phyloP scores from a whole-genome alignment of 2,113 vertebrate species.

The Coracopsis vasa region DNA sequence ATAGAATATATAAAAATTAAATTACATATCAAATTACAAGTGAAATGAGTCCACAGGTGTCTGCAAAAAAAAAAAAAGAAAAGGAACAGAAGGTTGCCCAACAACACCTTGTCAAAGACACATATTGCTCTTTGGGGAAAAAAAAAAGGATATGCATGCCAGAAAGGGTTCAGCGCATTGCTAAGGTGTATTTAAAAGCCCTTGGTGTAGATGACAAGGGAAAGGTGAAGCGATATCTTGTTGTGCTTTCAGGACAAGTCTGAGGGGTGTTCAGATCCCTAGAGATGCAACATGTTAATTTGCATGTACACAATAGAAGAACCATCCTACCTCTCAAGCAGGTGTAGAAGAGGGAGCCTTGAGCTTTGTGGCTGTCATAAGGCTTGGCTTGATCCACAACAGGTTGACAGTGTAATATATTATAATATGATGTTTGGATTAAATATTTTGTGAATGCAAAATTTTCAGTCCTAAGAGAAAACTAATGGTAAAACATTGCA shows the following conservation, averaged over 20 bases:
- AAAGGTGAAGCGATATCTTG: neutral
- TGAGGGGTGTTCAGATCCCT: neutral
- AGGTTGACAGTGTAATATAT: neutral
- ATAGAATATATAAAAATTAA: neutral
- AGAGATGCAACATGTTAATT: neutral
- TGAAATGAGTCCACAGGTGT: neutral
- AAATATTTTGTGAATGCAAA: neutral
- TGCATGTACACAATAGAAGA: neutral
- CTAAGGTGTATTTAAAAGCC: neutral
- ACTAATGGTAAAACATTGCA: neutral
- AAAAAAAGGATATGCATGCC: neutral
- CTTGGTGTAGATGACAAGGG: neutral
- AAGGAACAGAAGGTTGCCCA: neutral
- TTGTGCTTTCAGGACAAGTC: neutral
- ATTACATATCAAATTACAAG: neutral
- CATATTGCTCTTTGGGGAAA: neutral
- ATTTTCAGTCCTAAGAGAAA: neutral
- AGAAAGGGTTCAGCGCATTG: neutral
- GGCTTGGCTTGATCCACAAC: neutral
- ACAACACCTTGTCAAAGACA: neutral
- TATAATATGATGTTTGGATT: neutral
- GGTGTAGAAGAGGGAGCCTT: neutral
- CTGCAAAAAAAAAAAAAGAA: neutral
- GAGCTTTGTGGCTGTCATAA: neutral
- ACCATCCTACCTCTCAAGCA: neutral